Percentiles rank a stretch among this genome's conserved stretches.
Conservation (phyloP, 2,888 invertebrate species). For the Zhengitettix transpicula region DNA sequence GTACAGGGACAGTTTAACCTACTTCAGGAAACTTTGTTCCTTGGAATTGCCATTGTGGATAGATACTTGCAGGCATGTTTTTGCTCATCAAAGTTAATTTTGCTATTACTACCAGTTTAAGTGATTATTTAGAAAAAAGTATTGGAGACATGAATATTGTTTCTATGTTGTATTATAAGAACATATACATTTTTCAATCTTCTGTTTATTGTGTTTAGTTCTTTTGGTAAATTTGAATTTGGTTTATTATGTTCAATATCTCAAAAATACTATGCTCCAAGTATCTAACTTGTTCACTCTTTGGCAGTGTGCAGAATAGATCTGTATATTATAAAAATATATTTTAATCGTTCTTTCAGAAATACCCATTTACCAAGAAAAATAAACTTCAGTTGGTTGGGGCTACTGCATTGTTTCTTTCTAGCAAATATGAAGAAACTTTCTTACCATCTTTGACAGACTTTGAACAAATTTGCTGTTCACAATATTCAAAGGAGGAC, state of each 20-base stretch:
- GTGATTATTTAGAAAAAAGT: neutral
- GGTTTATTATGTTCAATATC: no score
- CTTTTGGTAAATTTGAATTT: no score
- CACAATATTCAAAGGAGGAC: constrained; percentile 62
- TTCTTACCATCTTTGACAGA: constrained; percentile 73
- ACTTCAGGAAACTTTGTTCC: constrained; percentile 73
- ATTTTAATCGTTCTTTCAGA: constrained; percentile 28
- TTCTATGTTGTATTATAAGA: no score
- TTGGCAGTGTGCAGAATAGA: neutral
- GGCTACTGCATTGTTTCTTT: constrained; percentile 74
- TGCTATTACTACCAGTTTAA: neutral
- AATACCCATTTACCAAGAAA: constrained; percentile 40
- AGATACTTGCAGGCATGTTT: constrained; percentile 59
- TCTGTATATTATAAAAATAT: neutral
- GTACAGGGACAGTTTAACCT: constrained; percentile 77
- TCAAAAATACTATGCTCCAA: no score
- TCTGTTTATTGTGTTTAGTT: no score
- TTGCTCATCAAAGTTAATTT: neutral
- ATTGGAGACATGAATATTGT: no score
- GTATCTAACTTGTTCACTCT: no score
- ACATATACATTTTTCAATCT: no score
- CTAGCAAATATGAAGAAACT: constrained; percentile 91
- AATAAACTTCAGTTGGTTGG: constrained; percentile 75
- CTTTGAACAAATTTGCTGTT: constrained; percentile 82
- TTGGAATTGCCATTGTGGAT: constrained; percentile 78